Evolutionary conservation across 1,140 invertebrate genomes (phyloP).

Genomic region (Zaprionus ghesquierei): DNA sequence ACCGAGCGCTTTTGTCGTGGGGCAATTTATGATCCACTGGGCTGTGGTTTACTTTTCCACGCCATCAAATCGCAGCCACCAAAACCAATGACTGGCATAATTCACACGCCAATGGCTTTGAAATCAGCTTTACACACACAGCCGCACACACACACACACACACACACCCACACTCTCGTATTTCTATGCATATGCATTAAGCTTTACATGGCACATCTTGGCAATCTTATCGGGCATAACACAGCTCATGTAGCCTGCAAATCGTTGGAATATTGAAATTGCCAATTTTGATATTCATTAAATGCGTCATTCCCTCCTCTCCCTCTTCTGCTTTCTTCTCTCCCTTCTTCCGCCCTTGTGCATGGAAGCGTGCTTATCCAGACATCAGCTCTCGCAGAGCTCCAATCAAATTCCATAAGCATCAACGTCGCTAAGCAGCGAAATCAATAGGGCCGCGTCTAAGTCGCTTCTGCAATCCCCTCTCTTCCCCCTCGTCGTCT

Average conservation of each 20-base stretch:
- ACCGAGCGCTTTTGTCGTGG: not conserved
- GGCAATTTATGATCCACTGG: slow-evolving; percentile 50
- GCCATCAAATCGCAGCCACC: slow-evolving; percentile 69
- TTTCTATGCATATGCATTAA: slow-evolving; percentile 27
- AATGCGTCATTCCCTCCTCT: slow-evolving; percentile 36
- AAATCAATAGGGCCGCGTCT: slow-evolving; percentile 43
- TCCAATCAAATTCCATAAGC: slow-evolving; percentile 78
- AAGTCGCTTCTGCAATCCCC: not conserved
- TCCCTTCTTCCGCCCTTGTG: slow-evolving; percentile 25
- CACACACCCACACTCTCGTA: not conserved
- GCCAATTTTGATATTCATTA: slow-evolving; percentile 79
- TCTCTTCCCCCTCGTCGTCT: not conserved
- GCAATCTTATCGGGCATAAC: slow-evolving; percentile 71
- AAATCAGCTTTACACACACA: slow-evolving; percentile 57
- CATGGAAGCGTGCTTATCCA: slow-evolving; percentile 71
- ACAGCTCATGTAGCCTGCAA: slow-evolving; percentile 73
- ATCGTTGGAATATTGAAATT: slow-evolving; percentile 78
- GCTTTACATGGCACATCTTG: slow-evolving; percentile 55
- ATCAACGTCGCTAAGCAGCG: slow-evolving; percentile 72
- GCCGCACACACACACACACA: slow-evolving; percentile 10
- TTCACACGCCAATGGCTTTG: slow-evolving; percentile 75
- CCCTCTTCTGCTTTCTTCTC: not conserved
- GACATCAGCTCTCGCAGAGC: slow-evolving; percentile 50
- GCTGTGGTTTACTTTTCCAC: slow-evolving; percentile 77
- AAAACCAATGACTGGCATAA: slow-evolving; percentile 72